These are phyloP conservation scores for Nebria salina DNA, from an alignment of 2,888 invertebrate genomes.

Conservation along the genomic window DNA sequence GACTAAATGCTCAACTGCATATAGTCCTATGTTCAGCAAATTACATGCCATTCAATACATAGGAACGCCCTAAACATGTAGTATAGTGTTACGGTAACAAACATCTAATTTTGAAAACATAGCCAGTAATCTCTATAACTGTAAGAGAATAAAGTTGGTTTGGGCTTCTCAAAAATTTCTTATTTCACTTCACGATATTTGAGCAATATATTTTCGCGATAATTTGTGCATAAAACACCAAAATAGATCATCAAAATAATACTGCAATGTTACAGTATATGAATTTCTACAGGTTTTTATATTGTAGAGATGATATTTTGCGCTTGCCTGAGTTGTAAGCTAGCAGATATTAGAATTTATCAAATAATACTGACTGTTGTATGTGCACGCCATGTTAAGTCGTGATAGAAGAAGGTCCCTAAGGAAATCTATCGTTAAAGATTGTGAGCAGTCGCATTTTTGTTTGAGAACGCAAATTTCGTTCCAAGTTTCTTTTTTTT, in stretches of 20 bases:
- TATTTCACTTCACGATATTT: no score
- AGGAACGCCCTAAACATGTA: not conserved
- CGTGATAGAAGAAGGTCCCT: not conserved
- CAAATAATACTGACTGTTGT: not conserved
- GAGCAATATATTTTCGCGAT: no score
- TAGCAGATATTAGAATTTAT: not conserved
- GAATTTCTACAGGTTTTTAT: not conserved
- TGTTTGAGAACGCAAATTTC: constrained; percentile 21
- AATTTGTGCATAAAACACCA: not conserved
- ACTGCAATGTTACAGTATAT: not conserved
- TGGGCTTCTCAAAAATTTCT: no score
- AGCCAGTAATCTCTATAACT: not conserved
- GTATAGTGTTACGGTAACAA: not conserved
- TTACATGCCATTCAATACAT: not conserved
- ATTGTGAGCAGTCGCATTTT: not conserved
- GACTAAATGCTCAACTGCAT: not conserved
- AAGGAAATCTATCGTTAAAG: not conserved
- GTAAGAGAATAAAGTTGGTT: no score
- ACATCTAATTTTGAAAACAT: not conserved
- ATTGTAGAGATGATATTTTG: not conserved
- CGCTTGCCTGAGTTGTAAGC: not conserved
- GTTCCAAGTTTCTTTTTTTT: not conserved
- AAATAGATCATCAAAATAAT: not conserved
- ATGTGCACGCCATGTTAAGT: not conserved
- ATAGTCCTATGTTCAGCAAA: not conserved